A percentile compares a stretch with the other conserved stretches of the same genome.
Evolutionary conservation across 2,888 invertebrate genomes (phyloP).

Genomic region (Nowickia ferox): DNA sequence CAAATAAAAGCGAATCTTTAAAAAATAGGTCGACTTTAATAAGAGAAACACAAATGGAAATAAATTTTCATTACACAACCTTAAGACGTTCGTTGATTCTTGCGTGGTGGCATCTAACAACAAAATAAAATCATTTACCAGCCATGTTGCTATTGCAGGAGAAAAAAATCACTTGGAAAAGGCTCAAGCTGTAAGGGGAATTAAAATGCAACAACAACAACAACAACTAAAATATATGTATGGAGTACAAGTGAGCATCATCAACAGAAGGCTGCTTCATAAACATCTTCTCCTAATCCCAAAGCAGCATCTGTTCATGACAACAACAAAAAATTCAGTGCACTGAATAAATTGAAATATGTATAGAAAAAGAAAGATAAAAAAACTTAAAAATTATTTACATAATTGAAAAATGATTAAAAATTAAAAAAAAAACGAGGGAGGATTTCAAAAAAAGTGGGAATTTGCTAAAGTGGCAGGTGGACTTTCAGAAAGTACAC

Average conservation of each 20-base stretch:
- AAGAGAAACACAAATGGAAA: slow-evolving; percentile 39
- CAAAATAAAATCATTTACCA: slow-evolving; percentile 38
- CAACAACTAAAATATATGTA: slow-evolving; percentile 2
- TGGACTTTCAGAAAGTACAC: slow-evolving; percentile 12
- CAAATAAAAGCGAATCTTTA: slow-evolving; percentile 23
- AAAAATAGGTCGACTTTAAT: slow-evolving; percentile 51
- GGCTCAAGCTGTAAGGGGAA: slow-evolving; percentile 31
- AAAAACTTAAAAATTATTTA: background rate
- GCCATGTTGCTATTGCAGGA: background rate
- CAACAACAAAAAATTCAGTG: slow-evolving; percentile 25
- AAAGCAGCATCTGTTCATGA: slow-evolving; percentile 46
- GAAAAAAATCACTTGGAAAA: slow-evolving; percentile 37
- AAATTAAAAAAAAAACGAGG: slow-evolving; percentile 28
- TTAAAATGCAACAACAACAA: background rate
- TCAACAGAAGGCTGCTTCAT: slow-evolving; percentile 11
- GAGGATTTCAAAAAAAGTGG: slow-evolving; percentile 42
- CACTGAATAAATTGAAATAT: slow-evolving; percentile 29
- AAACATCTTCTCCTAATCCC: slow-evolving; percentile 42
- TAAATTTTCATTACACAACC: slow-evolving; percentile 38
- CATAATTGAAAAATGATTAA: slow-evolving; percentile 23
- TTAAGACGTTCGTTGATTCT: slow-evolving; percentile 11
- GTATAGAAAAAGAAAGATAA: slow-evolving; percentile 13
- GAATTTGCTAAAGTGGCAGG: slow-evolving; percentile 52
- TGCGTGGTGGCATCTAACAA: slow-evolving; percentile 4
- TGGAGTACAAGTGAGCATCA: slow-evolving; percentile 41